Conservation (phyloP, 2,797 vertebrate species). For the Clarias laeviceps region DNA sequence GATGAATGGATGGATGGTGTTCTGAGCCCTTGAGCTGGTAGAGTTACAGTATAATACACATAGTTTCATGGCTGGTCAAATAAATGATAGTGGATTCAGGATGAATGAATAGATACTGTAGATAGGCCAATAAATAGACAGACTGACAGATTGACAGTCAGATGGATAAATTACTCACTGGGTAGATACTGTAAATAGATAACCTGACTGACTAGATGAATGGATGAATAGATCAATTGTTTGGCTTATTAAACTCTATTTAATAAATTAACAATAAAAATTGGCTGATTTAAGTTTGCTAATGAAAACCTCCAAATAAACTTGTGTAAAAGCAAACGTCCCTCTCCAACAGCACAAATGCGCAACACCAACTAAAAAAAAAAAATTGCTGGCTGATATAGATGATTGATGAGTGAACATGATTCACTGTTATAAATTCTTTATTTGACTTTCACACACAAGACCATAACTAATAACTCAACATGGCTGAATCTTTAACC, state of each 20-base stretch:
- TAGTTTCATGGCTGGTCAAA: neutral
- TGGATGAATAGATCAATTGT: neutral
- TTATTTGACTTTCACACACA: slow-evolving; percentile 26
- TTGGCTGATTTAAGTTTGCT: neutral
- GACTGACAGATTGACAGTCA: neutral
- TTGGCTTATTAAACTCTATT: neutral
- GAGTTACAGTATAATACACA: neutral
- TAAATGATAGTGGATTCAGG: neutral
- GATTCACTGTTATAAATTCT: slow-evolving; percentile 13
- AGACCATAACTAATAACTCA: neutral
- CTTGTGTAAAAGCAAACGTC: neutral
- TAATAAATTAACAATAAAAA: neutral
- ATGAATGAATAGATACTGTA: neutral
- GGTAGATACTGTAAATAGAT: no score
- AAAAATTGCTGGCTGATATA: neutral
- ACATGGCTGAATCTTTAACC: neutral
- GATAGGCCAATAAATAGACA: neutral
- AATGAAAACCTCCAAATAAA: neutral
- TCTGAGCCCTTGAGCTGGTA: neutral
- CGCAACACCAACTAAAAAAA: neutral
- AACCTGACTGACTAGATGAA: neutral
- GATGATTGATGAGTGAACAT: neutral
- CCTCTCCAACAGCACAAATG: neutral
- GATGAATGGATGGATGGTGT: neutral
- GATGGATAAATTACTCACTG: neutral